These are phyloP conservation scores for Chelonus insularis DNA, from an alignment of 1,140 invertebrate species.

Conservation along the genomic window DNA sequence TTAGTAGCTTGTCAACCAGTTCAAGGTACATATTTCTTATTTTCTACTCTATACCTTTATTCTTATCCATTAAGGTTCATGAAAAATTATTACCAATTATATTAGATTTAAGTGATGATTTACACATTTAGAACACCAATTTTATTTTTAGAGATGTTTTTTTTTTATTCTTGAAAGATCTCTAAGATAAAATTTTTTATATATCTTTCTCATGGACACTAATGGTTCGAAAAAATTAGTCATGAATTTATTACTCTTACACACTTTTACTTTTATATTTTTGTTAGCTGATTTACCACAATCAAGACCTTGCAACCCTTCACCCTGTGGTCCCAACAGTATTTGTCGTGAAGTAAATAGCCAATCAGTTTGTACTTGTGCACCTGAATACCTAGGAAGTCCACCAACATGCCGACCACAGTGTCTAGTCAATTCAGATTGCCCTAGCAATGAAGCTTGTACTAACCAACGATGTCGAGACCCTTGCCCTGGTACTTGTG, in stretches of 20 bases:
- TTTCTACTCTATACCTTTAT: constrained; percentile 17
- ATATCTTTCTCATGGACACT: constrained; percentile 15
- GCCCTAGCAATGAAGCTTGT: constrained; percentile 67
- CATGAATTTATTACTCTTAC: neutral
- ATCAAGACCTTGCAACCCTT: constrained; percentile 21
- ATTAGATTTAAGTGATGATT: too few relatives aligned
- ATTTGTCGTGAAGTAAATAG: constrained; percentile 67
- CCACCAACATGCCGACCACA: constrained; percentile 72
- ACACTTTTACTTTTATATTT: neutral
- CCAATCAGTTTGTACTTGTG: constrained; percentile 70
- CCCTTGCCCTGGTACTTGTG: constrained; percentile 74
- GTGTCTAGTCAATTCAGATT: constrained; percentile 71
- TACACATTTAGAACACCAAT: too few relatives aligned
- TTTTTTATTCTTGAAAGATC: too few relatives aligned
- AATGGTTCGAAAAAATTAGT: constrained; percentile 16
- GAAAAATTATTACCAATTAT: too few relatives aligned
- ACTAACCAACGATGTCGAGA: constrained; percentile 72
- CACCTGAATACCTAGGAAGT: constrained; percentile 67
- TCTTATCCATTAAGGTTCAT: too few relatives aligned
- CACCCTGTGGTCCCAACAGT: constrained; percentile 66
- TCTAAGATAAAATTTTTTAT: too few relatives aligned
- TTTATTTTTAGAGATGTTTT: too few relatives aligned
- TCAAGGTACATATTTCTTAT: constrained; percentile 41
- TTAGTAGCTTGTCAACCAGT: constrained; percentile 63
- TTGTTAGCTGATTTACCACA: neutral